Evolutionary conservation across 2,888 invertebrate genomes (phyloP), one percentile per base, ranked within the genome.

Genomic region (Cepaea hortensis): DNA sequence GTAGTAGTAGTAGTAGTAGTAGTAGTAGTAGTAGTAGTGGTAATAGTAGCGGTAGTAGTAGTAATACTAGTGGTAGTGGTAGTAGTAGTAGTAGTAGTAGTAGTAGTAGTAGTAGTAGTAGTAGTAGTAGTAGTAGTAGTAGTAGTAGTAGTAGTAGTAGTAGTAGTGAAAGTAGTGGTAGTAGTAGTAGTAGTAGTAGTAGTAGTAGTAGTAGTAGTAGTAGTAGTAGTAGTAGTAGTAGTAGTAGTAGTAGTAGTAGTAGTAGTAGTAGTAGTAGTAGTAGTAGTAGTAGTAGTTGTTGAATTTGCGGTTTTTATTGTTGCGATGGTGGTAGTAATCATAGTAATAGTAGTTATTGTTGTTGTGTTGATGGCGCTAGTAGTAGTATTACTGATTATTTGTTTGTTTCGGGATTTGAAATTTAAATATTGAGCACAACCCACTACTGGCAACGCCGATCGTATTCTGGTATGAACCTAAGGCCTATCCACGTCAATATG

Each of bases 151-250:
- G 55, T 48, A 73, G 83, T n/a, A 55, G 61, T 48, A 83, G 83
- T 50, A 1, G 55, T 48, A 83, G 55, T 72, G 55, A 23, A n/a
- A 81, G 81, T 81, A 81, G 83, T 81, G 4, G 81, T 81, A 81
- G 81, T 81, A 81, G 72, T n/a, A 72, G 70, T n/a, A 5, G 70
- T 72, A 70, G 48, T 50, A 48, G 48, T n/a, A 82, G 48, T n/a
- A 70, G 48, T 50, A 82, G 82, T 48, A 82, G 48, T 72, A 70
- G 82, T 50, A 70, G 82, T 72, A 72, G 82, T 50, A 82, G 82
- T 7, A 35, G 50, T 50, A 55, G 55, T 9, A 9, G 11, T 11
- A 55, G 11, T 55, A 11, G 11, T 55, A 55, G 55, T 55, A 55
- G 55, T 55, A 55, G 55, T 11, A 55, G 55, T 55, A 55, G 55